A percentile compares a stretch with the other conserved stretches of the same genome.
These are phyloP conservation scores for Brenthis hecate DNA, from an alignment of 2,888 invertebrate genomes.

Conservation along the genomic window DNA sequence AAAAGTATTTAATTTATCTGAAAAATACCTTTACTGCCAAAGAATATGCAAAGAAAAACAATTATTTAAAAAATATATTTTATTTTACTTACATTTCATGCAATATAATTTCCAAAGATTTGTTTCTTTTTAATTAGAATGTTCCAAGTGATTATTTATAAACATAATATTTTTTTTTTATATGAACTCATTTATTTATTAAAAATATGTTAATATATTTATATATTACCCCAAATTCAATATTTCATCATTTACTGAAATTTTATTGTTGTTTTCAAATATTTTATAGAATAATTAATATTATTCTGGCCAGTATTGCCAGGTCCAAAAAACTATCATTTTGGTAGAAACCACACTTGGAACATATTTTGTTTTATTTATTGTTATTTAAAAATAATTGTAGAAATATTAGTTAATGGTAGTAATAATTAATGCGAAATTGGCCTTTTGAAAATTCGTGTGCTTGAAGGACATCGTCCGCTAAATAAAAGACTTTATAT, in stretches of 20 bases:
- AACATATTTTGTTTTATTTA: conserved; percentile 44
- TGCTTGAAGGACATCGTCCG: conserved; percentile 78
- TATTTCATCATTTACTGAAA: no score
- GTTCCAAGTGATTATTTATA: conserved; percentile 1
- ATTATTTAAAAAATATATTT: conserved; percentile 18
- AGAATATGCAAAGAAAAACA: conserved; percentile 53
- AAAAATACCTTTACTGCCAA: conserved; percentile 52
- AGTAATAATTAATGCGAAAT: conserved; percentile 50
- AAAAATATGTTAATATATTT: no score
- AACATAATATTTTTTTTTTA: neutral
- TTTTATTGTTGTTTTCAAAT: no score
- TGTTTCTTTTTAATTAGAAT: conserved; percentile 40
- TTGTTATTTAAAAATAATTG: conserved; percentile 39
- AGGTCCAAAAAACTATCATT: conserved; percentile 13
- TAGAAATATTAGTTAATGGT: conserved; percentile 43
- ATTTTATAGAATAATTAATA: no score
- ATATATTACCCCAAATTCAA: no score
- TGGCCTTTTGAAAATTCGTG: conserved; percentile 73
- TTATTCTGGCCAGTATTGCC: conserved; percentile 10
- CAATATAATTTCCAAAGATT: conserved; percentile 60
- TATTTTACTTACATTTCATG: conserved; percentile 44
- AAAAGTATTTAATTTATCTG: neutral
- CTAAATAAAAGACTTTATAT: conserved; percentile 76
- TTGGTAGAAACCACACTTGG: conserved; percentile 12
- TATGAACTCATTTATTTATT: neutral